Conservation (phyloP, 1,140 invertebrate genomes). For the Zaprionus gabonicus region DNA sequence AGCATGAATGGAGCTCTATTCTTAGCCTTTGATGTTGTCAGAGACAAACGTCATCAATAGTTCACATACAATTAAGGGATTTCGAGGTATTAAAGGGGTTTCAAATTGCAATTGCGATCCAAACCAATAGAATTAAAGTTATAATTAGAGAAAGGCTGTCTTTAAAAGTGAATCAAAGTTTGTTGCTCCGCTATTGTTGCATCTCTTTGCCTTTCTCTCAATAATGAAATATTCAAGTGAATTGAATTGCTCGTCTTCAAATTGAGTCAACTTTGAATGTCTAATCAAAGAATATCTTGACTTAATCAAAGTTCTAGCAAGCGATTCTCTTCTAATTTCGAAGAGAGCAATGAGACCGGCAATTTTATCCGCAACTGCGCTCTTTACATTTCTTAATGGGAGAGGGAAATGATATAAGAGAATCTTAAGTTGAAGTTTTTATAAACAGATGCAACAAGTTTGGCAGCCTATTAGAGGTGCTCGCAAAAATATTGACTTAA, state of each 20-base stretch:
- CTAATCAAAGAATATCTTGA: constrained; percentile 1
- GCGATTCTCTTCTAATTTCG: not conserved
- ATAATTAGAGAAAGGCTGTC: not conserved
- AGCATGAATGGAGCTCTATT: not conserved
- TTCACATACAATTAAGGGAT: not conserved
- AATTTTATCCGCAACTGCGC: constrained; percentile 35
- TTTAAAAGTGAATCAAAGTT: constrained; percentile 30
- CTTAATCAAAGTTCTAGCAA: not conserved
- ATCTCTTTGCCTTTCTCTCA: not conserved
- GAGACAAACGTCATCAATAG: not conserved
- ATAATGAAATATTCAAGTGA: constrained; percentile 22
- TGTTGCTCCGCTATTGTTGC: not conserved
- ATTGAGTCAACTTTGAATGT: not conserved
- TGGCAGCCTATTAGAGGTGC: not conserved
- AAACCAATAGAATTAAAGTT: not conserved
- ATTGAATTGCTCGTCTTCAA: constrained; percentile 2
- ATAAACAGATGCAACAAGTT: constrained; percentile 51
- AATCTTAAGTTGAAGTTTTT: not conserved
- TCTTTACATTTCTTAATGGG: not conserved
- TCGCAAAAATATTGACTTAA: not conserved
- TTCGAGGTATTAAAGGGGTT: not conserved
- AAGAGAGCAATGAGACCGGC: constrained; percentile 16
- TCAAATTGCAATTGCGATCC: not conserved
- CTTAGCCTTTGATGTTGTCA: not conserved
- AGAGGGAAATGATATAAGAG: not conserved